Percentiles rank a stretch among this genome's conserved stretches.
phyloP scores from a whole-genome alignment of 2,797 vertebrate species.

The Acrossocheilus fasciatus region DNA sequence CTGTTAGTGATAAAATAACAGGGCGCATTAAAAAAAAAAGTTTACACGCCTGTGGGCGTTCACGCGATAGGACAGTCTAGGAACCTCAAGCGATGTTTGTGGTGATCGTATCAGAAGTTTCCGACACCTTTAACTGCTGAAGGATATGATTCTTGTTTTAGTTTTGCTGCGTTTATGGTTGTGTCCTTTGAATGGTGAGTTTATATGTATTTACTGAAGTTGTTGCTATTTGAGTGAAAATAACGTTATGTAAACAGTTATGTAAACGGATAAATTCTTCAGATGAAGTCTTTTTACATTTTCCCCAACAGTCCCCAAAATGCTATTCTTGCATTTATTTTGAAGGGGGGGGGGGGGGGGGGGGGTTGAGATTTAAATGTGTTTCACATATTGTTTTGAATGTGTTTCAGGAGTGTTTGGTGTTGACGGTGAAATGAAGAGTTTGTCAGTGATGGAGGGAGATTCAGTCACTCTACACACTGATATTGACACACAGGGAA shows the following conservation, averaged over 20 bases:
- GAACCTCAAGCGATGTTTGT: background rate
- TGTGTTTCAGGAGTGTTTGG: slow-evolving; percentile 2
- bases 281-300: too few relatives aligned
- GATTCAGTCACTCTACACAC: background rate
- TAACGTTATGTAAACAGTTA: too few relatives aligned
- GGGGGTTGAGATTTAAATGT: too few relatives aligned
- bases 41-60: background rate
- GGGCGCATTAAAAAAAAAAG: too few relatives aligned
- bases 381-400: too few relatives aligned
- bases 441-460: background rate
- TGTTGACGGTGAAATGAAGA: background rate
- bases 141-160: background rate
- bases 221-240: too few relatives aligned
- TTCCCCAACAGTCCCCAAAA: too few relatives aligned
- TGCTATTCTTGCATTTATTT: too few relatives aligned
- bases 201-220: background rate
- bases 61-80: background rate
- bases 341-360: too few relatives aligned
- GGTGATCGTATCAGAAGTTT: too few relatives aligned
- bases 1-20: too few relatives aligned
- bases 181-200: background rate
- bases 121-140: background rate
- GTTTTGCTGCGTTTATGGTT: background rate
- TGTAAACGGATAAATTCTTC: too few relatives aligned
- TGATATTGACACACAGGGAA: background rate